Conservation (phyloP, 2,888 invertebrate genomes). For the Eudasyphora cyanicolor region DNA sequence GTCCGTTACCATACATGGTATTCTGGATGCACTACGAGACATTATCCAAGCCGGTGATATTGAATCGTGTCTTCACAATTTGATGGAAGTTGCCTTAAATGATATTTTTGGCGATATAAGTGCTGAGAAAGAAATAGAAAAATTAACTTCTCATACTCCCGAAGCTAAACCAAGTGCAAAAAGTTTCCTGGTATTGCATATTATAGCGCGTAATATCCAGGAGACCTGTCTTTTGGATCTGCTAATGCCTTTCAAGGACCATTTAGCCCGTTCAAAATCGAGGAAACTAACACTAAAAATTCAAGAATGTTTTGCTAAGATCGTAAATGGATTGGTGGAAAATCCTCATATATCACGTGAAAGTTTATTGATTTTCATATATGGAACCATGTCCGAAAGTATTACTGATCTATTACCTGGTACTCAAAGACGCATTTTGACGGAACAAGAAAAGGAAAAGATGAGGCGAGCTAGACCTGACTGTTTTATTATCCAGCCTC, state of each 20-base stretch:
- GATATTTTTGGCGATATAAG: conserved; percentile 93
- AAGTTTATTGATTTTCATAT: conserved; percentile 89
- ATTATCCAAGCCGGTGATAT: conserved; percentile 88
- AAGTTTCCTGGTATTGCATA: conserved; percentile 91
- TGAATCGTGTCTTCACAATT: conserved; percentile 87
- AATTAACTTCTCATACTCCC: conserved; percentile 89
- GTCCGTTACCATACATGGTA: conserved; percentile 91
- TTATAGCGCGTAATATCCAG: conserved; percentile 89
- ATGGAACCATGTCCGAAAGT: conserved; percentile 90
- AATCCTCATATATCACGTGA: conserved; percentile 88
- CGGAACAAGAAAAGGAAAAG: conserved; percentile 82
- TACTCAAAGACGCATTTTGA: conserved; percentile 80
- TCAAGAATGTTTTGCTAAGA: conserved; percentile 88
- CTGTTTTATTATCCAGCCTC: conserved; percentile 88
- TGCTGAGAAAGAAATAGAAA: conserved; percentile 95
- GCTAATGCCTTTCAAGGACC: conserved; percentile 90
- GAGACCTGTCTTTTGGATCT: conserved; percentile 88
- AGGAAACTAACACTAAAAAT: conserved; percentile 90
- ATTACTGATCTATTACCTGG: conserved; percentile 86
- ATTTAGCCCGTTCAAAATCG: conserved; percentile 88
- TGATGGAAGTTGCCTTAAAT: conserved; percentile 90
- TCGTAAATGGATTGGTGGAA: conserved; percentile 90
- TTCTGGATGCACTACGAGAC: conserved; percentile 87
- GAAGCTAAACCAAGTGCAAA: conserved; percentile 92
- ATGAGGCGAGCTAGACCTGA: conserved; percentile 84